Percentiles rank a stretch among this genome's conserved stretches.
These are phyloP conservation scores for Ostrea denselamellosa DNA, from an alignment of 1,140 invertebrate genomes.

Conservation along the genomic window DNA sequence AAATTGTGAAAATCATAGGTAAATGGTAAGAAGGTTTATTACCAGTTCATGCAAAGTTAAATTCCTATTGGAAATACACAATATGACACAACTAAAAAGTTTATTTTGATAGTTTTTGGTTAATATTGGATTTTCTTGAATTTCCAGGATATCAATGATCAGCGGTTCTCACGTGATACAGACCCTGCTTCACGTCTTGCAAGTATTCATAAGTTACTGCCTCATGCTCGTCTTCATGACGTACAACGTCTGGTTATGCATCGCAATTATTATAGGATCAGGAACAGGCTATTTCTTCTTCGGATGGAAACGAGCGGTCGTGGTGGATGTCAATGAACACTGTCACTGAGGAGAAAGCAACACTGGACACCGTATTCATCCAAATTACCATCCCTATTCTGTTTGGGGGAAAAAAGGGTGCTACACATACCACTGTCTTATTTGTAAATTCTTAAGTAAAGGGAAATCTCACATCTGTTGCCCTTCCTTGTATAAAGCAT, in stretches of 20 bases:
- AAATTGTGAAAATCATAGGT: too few relatives aligned
- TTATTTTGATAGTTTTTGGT: not conserved
- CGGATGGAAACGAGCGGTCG: constrained; percentile 93
- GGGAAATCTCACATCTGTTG: too few relatives aligned
- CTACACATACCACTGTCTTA: too few relatives aligned
- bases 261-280: constrained; percentile 93
- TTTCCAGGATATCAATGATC: constrained; percentile 69
- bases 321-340: constrained; percentile 96
- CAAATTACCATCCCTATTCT: not conserved
- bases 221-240: constrained; percentile 99
- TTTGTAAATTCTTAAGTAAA: too few relatives aligned
- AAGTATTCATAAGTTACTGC: constrained; percentile 93
- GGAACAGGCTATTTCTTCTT: constrained; percentile 95
- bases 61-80: too few relatives aligned
- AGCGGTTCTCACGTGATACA: constrained; percentile 86
- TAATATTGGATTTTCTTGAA: not conserved
- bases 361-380: not conserved
- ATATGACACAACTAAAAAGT: not conserved
- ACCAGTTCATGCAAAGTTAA: too few relatives aligned
- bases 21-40: too few relatives aligned
- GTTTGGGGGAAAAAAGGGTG: too few relatives aligned
- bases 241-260: constrained; percentile 96
- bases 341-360: constrained; percentile 86
- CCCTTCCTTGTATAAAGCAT: too few relatives aligned
- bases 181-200: constrained; percentile 92